phyloP scores from a whole-genome alignment of 2,113 vertebrate genomes.

The Bambusicola thoracicus region DNA sequence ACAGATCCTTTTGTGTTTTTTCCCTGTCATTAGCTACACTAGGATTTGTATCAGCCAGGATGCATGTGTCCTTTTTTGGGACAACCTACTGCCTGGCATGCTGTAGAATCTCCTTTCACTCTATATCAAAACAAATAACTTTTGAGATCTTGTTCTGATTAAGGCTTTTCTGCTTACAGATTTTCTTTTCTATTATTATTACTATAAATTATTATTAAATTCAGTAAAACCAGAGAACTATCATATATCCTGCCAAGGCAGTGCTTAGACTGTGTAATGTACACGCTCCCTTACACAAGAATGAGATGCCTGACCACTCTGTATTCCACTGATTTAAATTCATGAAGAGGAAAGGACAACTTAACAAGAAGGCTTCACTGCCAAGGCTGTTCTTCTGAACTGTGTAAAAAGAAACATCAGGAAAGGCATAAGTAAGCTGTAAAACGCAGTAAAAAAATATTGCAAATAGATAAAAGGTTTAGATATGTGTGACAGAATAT shows the following conservation, averaged over 20 bases:
- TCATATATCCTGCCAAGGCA: background rate
- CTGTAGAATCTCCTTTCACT: background rate
- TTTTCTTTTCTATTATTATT: background rate
- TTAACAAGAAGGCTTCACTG: background rate
- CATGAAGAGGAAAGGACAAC: background rate
- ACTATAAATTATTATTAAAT: background rate
- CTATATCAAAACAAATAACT: background rate
- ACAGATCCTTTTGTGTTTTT: background rate
- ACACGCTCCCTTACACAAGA: background rate
- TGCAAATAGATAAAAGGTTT: background rate
- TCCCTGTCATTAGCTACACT: background rate
- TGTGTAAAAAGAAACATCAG: background rate
- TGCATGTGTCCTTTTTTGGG: background rate
- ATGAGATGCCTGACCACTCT: background rate
- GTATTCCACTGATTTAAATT: background rate
- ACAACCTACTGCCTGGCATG: background rate
- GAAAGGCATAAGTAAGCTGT: background rate
- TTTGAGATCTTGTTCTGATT: background rate
- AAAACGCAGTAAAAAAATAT: background rate
- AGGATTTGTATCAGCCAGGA: background rate
- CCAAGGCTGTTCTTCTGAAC: background rate
- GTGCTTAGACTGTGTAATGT: fast-evolving
- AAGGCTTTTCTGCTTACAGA: background rate
- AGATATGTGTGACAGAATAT: background rate
- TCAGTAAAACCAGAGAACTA: background rate